phyloP scores from a whole-genome alignment of 2,888 invertebrate species.

The Pseudococcus jackbeardsleyi region DNA sequence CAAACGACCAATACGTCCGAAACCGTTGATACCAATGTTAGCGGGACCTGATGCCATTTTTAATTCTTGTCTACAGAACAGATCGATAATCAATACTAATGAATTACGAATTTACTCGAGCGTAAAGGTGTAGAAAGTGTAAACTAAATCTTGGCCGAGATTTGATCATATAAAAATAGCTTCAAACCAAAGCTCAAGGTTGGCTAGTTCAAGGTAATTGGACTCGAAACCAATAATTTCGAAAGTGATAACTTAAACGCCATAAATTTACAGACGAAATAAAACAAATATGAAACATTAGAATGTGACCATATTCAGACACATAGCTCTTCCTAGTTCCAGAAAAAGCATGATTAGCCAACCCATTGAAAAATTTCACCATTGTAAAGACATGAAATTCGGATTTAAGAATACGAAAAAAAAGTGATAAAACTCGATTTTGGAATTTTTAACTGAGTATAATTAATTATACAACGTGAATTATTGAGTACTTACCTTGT shows the following conservation, averaged over 20 bases:
- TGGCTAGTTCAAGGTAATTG: constrained; percentile 35
- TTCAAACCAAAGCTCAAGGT: constrained; percentile 40
- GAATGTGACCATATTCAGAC: not conserved
- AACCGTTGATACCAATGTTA: constrained; percentile 92
- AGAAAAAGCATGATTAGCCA: not conserved
- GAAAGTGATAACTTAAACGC: not conserved
- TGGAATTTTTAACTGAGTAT: not conserved
- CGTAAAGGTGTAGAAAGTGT: not conserved
- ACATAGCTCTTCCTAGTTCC: not conserved
- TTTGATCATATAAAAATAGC: constrained; percentile 4
- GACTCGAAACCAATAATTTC: not conserved
- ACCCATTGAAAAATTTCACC: no score
- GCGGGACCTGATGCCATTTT: constrained; percentile 53
- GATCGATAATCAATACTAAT: not conserved
- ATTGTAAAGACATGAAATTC: no score
- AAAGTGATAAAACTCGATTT: not conserved
- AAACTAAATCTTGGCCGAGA: not conserved
- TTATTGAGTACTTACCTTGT: not conserved
- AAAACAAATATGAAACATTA: not conserved
- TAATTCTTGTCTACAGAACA: not conserved
- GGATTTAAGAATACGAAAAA: not conserved
- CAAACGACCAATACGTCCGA: constrained; percentile 94
- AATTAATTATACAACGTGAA: not conserved
- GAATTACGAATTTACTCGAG: not conserved
- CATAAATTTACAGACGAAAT: not conserved